Evolutionary conservation across 2,888 invertebrate genomes (phyloP).

Genomic region (Tubulanus polymorphus): DNA sequence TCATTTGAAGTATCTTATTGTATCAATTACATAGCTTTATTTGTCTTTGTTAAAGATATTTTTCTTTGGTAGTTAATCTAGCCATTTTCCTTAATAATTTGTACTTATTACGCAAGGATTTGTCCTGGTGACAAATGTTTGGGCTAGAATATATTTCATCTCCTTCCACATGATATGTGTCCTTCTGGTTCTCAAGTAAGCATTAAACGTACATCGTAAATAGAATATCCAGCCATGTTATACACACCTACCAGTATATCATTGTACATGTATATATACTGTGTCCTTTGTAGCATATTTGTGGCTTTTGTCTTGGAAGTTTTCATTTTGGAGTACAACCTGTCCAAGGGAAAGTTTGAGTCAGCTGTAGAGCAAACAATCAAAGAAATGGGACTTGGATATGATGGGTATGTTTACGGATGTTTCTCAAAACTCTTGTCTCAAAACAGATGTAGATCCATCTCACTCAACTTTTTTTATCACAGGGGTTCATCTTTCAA

Average conservation of each 20-base stretch:
- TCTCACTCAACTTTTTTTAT: too few relatives aligned
- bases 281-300: constrained; percentile 51
- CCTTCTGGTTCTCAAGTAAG: constrained; percentile 55
- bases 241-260: too few relatives aligned
- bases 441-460: too few relatives aligned
- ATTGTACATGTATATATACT: background rate
- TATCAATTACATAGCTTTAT: too few relatives aligned
- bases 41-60: too few relatives aligned
- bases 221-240: too few relatives aligned
- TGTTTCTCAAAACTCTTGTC: too few relatives aligned
- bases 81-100: constrained; percentile 27
- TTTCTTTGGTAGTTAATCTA: too few relatives aligned
- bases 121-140: constrained; percentile 49
- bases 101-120: constrained; percentile 51
- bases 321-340: constrained; percentile 55
- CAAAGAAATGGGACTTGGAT: constrained; percentile 50
- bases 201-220: too few relatives aligned
- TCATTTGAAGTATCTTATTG: too few relatives aligned
- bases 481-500: background rate
- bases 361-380: constrained; percentile 51
- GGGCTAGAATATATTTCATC: constrained; percentile 54
- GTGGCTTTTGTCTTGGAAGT: constrained; percentile 57
- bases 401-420: constrained; percentile 48
- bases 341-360: constrained; percentile 48
- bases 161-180: constrained; percentile 54